Conservation (phyloP, 2,888 invertebrate species). For the Quadroppia sp. region DNA sequence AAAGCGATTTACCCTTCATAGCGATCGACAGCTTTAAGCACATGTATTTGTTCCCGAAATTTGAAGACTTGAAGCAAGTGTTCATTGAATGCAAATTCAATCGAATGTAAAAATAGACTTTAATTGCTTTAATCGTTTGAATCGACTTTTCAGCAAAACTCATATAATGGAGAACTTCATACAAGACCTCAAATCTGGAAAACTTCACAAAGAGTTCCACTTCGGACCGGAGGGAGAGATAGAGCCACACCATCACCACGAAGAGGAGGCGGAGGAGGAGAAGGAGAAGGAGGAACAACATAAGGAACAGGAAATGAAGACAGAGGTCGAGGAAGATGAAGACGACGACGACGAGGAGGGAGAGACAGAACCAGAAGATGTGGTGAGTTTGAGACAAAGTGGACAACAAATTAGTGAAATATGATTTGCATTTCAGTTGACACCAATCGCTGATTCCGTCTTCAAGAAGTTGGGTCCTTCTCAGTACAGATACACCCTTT, state of each 20-base stretch:
- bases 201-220: conserved; percentile 96
- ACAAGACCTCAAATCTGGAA: conserved; percentile 88
- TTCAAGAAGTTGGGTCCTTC: conserved; percentile 96
- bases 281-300: too few relatives aligned
- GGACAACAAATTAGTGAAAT: background rate
- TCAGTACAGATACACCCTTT: conserved; percentile 88
- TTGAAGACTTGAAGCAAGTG: conserved; percentile 57
- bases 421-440: conserved; percentile 55
- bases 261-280: too few relatives aligned
- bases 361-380: background rate
- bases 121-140: too few relatives aligned
- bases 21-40: conserved; percentile 98
- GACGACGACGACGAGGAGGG: background rate
- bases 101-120: too few relatives aligned
- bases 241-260: background rate
- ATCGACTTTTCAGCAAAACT: conserved; percentile 56
- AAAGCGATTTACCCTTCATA: conserved; percentile 84
- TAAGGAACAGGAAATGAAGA: conserved; percentile 43
- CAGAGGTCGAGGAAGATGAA: background rate
- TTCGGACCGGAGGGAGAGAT: conserved; percentile 78
- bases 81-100: conserved; percentile 59
- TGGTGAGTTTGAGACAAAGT: background rate
- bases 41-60: conserved; percentile 92
- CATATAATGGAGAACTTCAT: conserved; percentile 82
- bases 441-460: conserved; percentile 88